Evolutionary conservation across 1,140 invertebrate species (phyloP), one percentile per base, ranked within the genome.

Genomic region (Drosophila subobscura): DNA sequence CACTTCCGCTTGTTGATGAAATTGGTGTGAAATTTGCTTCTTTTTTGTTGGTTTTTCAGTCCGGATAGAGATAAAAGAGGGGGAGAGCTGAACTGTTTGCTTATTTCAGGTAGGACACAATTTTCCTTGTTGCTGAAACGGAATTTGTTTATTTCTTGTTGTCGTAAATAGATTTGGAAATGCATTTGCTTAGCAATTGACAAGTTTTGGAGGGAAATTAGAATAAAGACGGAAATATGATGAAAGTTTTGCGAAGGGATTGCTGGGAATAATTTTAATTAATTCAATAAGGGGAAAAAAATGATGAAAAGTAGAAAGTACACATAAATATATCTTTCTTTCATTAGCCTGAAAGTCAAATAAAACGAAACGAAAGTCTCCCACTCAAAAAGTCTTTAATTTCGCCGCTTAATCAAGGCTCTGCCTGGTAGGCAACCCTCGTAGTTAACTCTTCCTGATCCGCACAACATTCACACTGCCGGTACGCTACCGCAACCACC

Each of bases 21-120:
- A 74, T 74, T 64, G 47, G 60, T 74, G 53, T 74, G 54, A 74
- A 74, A 58, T 66, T 55, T 20, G 4, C 7, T 20, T 27, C 23
- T 57, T 49, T n/a, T 20, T 12, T 46, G n/a, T 25, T 40, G 23
- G 0, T 42, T 66, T 68, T 23, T 4, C 29, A 20, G 46, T 0
- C 4, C 4, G 45, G 22, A 27, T 4, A 41, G 8, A 50, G 25
- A 10, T 10, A 23, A 42, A 20, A 25, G 40, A 46, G 10, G 10
- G 29, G 42, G 6, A 23, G 37, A 53, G 44, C 29, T 61, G 37
- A 53, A 37, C 29, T 61, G 37, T 72, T 72, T 51, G 20, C 7
- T 12, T 44, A 3, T 16, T 33, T 37, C 46, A 46, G 40, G 53
- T 46, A 53, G 29, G 25, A 68, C 49, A 14, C 45, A 47, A 56